Evolutionary conservation across 2,113 vertebrate species (phyloP), one percentile per base, ranked within the genome.

Genomic region (Lathamus discolor): DNA sequence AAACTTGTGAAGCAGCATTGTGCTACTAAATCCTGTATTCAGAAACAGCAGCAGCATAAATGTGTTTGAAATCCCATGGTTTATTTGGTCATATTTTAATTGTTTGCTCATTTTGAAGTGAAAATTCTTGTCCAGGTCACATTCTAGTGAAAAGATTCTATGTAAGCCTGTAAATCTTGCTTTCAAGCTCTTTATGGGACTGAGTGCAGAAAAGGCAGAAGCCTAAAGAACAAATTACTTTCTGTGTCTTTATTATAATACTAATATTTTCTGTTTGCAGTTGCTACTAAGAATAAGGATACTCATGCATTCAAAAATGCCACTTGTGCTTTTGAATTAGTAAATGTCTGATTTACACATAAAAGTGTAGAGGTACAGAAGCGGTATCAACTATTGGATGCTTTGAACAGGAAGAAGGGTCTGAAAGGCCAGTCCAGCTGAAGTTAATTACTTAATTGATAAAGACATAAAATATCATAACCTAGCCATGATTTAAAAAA

Each of bases 361-460:
- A 11, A 13, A 8, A 79, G 49, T 6, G 49, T 17, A 31, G 33
- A 8, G 4, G 41, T 3, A 3, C 6, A 37, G 57, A 37, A n/a
- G 37, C 17, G 13, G 27, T 12, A 49, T 35, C 20, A 11, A 27
- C 43, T 41, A 22, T 41, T 1, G 12, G 13, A 63, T 73, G 76
- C 69, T 39, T 43, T 3, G 17, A 51, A 61, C 35, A 41, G 41
- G 16, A 37, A 73, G 29, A 0, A 1, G 41, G 66, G 35, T 64
- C 33, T 1, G 52, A 13, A 43, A 90, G 52, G 57, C 67, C 63
- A 17, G 84, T 27, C 37, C 64, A 57, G 44, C 37, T 66, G 37
- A 39, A 88, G 68, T 83, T 77, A 92, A 93, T 93, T 48, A 66
- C 17, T 83, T 88, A 83, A 94, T 88, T 88, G 89, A 46, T 67